Evolutionary conservation across 92 coral and sea anemone genomes (phyloP), one percentile per base, ranked within the genome.

Genomic region (Palythoa grandis): DNA sequence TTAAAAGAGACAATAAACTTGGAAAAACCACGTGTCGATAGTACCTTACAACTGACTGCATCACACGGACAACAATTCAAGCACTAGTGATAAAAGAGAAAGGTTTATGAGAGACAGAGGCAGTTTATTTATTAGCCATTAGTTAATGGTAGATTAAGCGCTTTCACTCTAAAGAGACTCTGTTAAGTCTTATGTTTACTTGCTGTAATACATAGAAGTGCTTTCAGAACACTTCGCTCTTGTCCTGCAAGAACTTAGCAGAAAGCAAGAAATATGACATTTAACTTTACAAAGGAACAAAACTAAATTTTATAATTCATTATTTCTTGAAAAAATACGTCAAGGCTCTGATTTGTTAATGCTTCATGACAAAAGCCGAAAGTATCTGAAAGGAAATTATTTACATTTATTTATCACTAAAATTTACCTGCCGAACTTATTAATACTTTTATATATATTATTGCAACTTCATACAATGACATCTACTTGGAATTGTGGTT

Each of bases 91-190:
- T 22, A 50, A 52, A 53, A 75, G 35, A 72, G 52, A 76, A 5
- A 23, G 40, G 61, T 1, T 22, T 43, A 1, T 22, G 38, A 22
- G n/a, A 11, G 16, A 67, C 14, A 3, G 10, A 67, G 20, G 72
- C 29, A 22, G 35, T 25, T 75, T 50, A 22, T 12, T 76, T 54
- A 53, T 15, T 3, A 54, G 82, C 50, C 22, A 23, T 76, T 52
- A 76, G 25, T 76, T 76, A 53, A 5, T 54, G n/a, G 3, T 17
- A 14, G 48, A 54, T 53, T 76, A 76, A 76, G 82, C 82, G 82
- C 63, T 76, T 76, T 76, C 82, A 76, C 66, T 53, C 67, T 76
- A 20, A 76, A 52, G 74, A 69, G 48, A 25, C 47, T 69, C 69
- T 63, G 16, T 63, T 19, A 19, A 39, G 0, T 53, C n/a, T 74